Percentiles rank a stretch among this genome's conserved stretches.
phyloP scores from a whole-genome alignment of 1,140 invertebrate species.

The Pseudobourletiella spinata region DNA sequence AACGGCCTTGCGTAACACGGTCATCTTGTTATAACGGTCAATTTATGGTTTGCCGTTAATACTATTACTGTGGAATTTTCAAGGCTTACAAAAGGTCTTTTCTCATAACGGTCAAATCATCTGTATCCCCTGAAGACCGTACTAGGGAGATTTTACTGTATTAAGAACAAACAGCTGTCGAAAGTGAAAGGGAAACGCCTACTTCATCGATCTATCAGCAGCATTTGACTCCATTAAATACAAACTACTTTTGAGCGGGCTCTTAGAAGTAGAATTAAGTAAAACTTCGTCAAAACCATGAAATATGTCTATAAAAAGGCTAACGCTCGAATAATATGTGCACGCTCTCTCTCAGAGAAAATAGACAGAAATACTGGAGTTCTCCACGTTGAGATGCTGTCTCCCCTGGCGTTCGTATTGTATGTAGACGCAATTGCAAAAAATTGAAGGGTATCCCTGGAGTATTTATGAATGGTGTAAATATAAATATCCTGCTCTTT shows the following conservation, averaged over 20 bases:
- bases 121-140: too few relatives aligned
- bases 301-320: constrained; percentile 8
- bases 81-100: too few relatives aligned
- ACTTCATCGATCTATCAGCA: too few relatives aligned
- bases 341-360: not conserved
- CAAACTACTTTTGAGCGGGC: constrained; percentile 13
- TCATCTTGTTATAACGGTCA: too few relatives aligned
- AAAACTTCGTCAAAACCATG: constrained; percentile 7
- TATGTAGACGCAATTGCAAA: constrained; percentile 11
- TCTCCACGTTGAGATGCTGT: constrained; percentile 21
- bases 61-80: too few relatives aligned
- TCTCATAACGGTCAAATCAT: too few relatives aligned
- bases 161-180: constrained; percentile 8
- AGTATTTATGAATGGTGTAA: not conserved
- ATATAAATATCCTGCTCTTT: constrained; percentile 15
- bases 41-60: too few relatives aligned
- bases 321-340: not conserved
- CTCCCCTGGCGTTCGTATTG: constrained; percentile 11
- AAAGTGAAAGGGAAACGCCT: not conserved
- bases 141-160: too few relatives aligned
- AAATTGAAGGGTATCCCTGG: not conserved
- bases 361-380: constrained; percentile 10
- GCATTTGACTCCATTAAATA: constrained; percentile 13
- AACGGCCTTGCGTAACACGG: too few relatives aligned
- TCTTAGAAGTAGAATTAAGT: constrained; percentile 4